These are phyloP conservation scores for Anableps anableps DNA, from an alignment of 2,797 vertebrate species.

Conservation along the genomic window DNA sequence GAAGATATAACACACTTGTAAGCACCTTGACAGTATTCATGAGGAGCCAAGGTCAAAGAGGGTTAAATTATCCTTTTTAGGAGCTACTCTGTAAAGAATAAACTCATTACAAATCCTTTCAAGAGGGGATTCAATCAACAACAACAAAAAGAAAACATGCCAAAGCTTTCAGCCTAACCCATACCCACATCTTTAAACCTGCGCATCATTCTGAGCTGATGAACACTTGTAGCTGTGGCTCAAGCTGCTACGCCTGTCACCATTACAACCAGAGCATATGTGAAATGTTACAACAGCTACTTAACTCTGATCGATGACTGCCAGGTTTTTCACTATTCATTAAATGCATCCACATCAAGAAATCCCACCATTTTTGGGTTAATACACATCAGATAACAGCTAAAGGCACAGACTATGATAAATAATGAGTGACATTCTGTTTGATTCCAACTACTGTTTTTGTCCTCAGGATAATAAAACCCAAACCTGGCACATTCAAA, in stretches of 20 bases:
- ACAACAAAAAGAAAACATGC: slow-evolving; percentile 21
- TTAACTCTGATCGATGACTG: no score
- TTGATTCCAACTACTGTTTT: not conserved
- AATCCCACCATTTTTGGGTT: not conserved
- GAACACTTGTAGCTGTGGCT: slow-evolving; percentile 76
- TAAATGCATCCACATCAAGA: not conserved
- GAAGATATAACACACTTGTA: not conserved
- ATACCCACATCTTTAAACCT: slow-evolving; percentile 27
- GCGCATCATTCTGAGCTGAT: slow-evolving; percentile 56
- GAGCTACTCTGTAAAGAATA: slow-evolving; percentile 32
- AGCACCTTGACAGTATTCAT: not conserved
- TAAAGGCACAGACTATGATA: not conserved
- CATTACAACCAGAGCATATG: slow-evolving; percentile 75
- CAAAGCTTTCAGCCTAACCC: slow-evolving; percentile 14
- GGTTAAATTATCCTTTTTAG: slow-evolving; percentile 6
- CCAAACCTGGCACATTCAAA: not conserved
- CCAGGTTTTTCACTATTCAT: not conserved
- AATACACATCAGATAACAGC: not conserved
- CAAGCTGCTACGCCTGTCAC: slow-evolving; percentile 76
- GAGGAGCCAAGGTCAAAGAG: slow-evolving; percentile 4
- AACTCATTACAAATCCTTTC: slow-evolving; percentile 28
- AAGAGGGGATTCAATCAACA: slow-evolving; percentile 44
- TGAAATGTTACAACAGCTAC: slow-evolving; percentile 20
- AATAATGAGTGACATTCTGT: not conserved
- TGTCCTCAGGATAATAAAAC: not conserved